phyloP scores from a whole-genome alignment of 2,797 vertebrate species.

The Ataeniobius toweri region DNA sequence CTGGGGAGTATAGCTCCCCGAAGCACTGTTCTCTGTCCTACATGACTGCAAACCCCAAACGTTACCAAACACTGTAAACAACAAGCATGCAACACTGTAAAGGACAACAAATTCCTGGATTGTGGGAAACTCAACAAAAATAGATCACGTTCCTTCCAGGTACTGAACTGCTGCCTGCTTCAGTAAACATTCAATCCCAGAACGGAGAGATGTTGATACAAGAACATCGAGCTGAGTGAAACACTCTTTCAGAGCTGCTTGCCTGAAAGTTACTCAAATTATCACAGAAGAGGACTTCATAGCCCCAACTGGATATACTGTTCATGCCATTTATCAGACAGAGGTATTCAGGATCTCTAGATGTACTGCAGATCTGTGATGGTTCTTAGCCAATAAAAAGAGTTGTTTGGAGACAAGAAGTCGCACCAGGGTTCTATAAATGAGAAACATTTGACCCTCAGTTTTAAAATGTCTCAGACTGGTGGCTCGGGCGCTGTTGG shows the following conservation, averaged over 20 bases:
- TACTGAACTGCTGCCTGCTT: constrained; percentile 32
- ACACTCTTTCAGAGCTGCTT: neutral
- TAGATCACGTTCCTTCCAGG: constrained; percentile 47
- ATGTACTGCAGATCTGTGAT: constrained; percentile 13
- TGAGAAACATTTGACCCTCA: constrained; percentile 46
- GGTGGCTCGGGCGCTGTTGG: constrained; percentile 47
- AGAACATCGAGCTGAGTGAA: constrained; percentile 26
- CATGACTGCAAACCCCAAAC: constrained; percentile 22
- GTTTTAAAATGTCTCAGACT: constrained; percentile 45
- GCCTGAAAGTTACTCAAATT: constrained; percentile 19
- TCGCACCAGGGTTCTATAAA: constrained; percentile 44
- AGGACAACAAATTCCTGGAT: constrained; percentile 24
- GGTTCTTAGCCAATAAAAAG: constrained; percentile 33
- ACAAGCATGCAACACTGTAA: constrained; percentile 41
- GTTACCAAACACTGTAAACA: constrained; percentile 50
- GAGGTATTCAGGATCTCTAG: constrained; percentile 18
- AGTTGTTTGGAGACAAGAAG: constrained; percentile 43
- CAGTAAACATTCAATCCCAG: constrained; percentile 31
- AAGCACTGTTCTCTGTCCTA: constrained; percentile 31
- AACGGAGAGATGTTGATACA: constrained; percentile 18
- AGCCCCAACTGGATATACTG: constrained; percentile 27
- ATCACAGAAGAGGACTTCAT: constrained; percentile 7
- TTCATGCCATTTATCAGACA: constrained; percentile 28
- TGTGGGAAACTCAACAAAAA: constrained; percentile 50
- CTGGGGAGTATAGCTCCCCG: constrained; percentile 18